These are phyloP conservation scores for Acanthoscelides obtectus DNA, from an alignment of 2,888 invertebrate species.

Conservation along the genomic window DNA sequence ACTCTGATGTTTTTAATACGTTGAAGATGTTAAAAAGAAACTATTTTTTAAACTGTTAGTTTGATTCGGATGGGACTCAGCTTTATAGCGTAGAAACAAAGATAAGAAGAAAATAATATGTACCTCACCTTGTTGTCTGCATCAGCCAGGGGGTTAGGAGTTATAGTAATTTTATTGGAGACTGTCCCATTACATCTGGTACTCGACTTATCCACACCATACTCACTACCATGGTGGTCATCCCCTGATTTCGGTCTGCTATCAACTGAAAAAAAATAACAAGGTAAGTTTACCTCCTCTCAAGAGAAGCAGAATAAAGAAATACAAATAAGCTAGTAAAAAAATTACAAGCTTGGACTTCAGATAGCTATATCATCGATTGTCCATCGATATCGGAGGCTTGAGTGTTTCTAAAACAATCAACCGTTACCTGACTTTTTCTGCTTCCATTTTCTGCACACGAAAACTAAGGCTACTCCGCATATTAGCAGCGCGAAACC, in stretches of 20 bases:
- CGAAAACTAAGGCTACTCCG: slow-evolving; percentile 43
- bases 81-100: not conserved
- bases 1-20: no score
- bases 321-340: no score
- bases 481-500: slow-evolving; percentile 45
- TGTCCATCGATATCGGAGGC: slow-evolving; percentile 12
- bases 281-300: no score
- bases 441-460: slow-evolving; percentile 50
- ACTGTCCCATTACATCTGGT: slow-evolving; percentile 42
- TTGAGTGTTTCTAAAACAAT: no score
- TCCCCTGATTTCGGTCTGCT: not conserved
- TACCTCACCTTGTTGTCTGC: slow-evolving; percentile 61
- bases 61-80: not conserved
- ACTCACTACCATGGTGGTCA: slow-evolving; percentile 37
- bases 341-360: no score
- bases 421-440: slow-evolving; percentile 40
- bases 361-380: no score
- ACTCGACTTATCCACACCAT: slow-evolving; percentile 40
- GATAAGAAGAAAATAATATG: slow-evolving; percentile 28
- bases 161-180: slow-evolving; percentile 60
- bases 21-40: no score
- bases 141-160: slow-evolving; percentile 69
- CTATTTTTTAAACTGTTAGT: not conserved
- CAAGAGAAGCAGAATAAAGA: no score
- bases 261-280: not conserved